Conservation (phyloP, 1,140 invertebrate genomes). For the Diachasma alloeum region DNA sequence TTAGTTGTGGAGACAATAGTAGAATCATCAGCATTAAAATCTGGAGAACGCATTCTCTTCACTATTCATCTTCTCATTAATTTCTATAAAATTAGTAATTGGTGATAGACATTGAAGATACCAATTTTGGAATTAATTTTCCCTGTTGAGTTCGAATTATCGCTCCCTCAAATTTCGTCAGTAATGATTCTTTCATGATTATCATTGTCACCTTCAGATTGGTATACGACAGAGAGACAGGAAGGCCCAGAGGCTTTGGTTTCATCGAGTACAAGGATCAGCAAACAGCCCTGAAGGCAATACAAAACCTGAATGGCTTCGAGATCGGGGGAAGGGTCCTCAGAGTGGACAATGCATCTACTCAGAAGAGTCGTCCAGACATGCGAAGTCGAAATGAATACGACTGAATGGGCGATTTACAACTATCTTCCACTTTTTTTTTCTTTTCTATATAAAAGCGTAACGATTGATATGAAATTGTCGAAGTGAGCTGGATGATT, state of each 20-base stretch:
- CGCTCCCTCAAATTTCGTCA: too few species aligned
- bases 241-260: constrained; percentile 99
- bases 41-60: neutral
- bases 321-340: constrained; percentile 96
- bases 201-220: constrained; percentile 69
- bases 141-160: neutral
- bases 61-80: neutral
- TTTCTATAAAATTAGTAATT: neutral
- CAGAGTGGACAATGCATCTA: constrained; percentile 97
- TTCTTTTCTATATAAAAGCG: neutral
- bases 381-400: constrained; percentile 76
- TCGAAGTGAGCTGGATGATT: neutral
- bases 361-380: constrained; percentile 95
- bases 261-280: constrained; percentile 99
- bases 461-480: neutral
- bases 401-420: neutral
- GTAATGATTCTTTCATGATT: neutral
- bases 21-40: too few species aligned
- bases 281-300: constrained; percentile 96
- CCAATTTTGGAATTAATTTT: neutral
- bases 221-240: constrained; percentile 98
- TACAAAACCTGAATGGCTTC: constrained; percentile 97
- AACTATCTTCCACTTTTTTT: neutral
- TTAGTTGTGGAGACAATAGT: too few species aligned
- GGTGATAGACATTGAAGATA: neutral